Conservation (phyloP, 2,797 vertebrate species). For the Halcyon smyrnensis region DNA sequence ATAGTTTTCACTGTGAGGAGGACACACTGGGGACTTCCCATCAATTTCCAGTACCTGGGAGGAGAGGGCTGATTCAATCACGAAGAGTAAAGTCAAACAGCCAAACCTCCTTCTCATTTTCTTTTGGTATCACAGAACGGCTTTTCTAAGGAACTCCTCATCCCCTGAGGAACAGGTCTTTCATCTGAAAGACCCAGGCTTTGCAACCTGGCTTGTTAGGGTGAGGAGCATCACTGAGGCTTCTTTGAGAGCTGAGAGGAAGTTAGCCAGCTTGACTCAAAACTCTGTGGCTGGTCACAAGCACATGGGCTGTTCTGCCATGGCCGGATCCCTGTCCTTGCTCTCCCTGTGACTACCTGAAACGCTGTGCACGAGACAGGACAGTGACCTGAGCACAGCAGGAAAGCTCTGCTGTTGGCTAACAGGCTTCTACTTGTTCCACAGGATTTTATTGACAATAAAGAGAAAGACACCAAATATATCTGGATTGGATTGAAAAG, state of each 20-base stretch:
- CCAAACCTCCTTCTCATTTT: background rate
- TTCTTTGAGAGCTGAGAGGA: background rate
- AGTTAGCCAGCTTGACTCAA: background rate
- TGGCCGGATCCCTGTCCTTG: background rate
- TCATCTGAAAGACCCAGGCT: background rate
- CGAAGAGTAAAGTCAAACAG: background rate
- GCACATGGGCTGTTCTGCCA: background rate
- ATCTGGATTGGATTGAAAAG: background rate
- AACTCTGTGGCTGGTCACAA: background rate
- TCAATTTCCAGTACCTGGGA: background rate
- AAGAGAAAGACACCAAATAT: slow-evolving; percentile 47
- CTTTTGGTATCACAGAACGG: background rate
- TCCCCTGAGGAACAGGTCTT: background rate
- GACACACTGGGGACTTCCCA: background rate
- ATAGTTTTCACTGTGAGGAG: background rate
- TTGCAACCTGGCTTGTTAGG: background rate
- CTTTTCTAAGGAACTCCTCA: background rate
- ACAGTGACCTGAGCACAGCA: background rate
- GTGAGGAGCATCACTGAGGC: background rate
- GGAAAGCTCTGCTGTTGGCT: background rate
- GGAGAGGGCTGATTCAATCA: background rate
- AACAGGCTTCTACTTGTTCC: background rate
- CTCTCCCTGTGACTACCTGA: background rate
- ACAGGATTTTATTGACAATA: slow-evolving; percentile 59
- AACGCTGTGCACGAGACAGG: background rate